Evolutionary conservation across 2,113 vertebrate genomes (phyloP).

Genomic region (Mormyrus iriodes): DNA sequence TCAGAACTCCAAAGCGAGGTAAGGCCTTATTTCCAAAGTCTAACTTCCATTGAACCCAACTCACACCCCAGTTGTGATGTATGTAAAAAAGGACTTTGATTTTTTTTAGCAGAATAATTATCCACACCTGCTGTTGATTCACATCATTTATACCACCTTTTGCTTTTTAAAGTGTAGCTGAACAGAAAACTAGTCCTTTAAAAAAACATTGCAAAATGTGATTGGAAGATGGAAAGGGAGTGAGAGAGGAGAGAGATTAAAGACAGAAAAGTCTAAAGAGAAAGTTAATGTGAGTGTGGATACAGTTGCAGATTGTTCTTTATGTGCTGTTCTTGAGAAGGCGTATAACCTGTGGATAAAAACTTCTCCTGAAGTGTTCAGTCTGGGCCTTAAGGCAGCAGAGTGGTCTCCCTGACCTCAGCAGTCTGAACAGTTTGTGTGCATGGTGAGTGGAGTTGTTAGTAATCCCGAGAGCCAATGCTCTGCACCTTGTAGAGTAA

Average conservation of each 20-base stretch:
- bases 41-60: not conserved
- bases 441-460: not conserved
- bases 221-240: too few species aligned
- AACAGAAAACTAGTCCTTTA: not conserved
- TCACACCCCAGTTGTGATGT: not conserved
- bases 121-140: not conserved
- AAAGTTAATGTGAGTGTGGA: not conserved
- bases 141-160: not conserved
- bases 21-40: not conserved
- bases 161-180: not conserved
- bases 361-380: not conserved
- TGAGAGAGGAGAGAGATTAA: too few species aligned
- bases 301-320: not conserved
- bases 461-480: not conserved
- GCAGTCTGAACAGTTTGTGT: not conserved
- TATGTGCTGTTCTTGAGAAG: not conserved
- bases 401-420: not conserved
- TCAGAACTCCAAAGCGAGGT: conserved; percentile 85
- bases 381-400: not conserved
- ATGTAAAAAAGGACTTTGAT: not conserved
- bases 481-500: not conserved
- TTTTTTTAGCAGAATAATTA: not conserved
- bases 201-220: too few species aligned
- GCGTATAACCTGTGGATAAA: not conserved
- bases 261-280: too few species aligned